Evolutionary conservation across 1,140 invertebrate species (phyloP).

Genomic region (Protaetia brevitarsis): DNA sequence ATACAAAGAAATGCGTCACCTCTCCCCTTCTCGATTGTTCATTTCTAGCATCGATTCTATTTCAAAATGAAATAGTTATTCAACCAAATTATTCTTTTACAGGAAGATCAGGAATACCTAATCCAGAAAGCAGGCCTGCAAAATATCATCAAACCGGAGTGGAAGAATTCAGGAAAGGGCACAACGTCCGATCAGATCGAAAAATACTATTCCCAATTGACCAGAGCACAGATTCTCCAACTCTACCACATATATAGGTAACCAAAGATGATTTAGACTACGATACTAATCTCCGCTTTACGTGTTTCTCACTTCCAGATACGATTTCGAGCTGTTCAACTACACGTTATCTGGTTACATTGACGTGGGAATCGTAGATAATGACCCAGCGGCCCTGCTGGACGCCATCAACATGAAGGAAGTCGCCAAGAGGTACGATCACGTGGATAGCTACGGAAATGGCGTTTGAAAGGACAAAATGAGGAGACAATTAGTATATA

Average conservation of each 20-base stretch:
- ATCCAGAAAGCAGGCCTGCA: constrained; percentile 73
- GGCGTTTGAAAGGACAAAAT: no score
- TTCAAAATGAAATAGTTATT: no score
- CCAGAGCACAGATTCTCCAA: constrained; percentile 68
- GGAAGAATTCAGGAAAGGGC: constrained; percentile 76
- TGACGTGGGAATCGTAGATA: constrained; percentile 55
- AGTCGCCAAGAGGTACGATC: not conserved
- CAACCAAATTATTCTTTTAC: no score
- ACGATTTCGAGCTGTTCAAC: constrained; percentile 82
- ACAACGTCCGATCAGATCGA: constrained; percentile 66
- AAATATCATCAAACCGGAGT: constrained; percentile 73
- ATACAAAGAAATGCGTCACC: no score
- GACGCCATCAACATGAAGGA: constrained; percentile 45
- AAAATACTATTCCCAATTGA: constrained; percentile 73
- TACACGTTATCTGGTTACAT: constrained; percentile 74
- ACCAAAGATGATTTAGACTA: constrained; percentile 6
- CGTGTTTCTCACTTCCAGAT: constrained; percentile 57
- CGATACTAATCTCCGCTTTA: not conserved
- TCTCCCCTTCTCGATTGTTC: no score
- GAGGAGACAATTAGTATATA: no score
- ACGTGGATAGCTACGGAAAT: not conserved
- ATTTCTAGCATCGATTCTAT: no score
- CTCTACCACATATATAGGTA: constrained; percentile 79
- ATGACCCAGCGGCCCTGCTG: constrained; percentile 43
- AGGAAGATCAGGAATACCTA: constrained; percentile 81